These are phyloP conservation scores for Andrena haemorrhoa DNA, from an alignment of 2,888 invertebrate genomes.

Conservation along the genomic window DNA sequence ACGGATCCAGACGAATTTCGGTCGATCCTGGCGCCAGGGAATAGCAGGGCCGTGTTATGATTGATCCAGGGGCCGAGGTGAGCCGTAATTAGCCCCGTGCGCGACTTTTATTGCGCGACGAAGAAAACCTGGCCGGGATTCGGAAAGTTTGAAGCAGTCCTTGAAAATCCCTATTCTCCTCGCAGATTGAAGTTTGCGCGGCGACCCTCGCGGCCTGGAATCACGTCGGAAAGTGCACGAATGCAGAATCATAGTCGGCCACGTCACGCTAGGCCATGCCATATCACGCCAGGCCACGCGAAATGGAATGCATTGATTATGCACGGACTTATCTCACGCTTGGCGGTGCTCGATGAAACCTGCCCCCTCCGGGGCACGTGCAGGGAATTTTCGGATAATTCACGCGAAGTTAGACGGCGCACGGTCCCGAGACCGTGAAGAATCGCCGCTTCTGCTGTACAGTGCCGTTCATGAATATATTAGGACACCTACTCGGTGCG, in stretches of 20 bases:
- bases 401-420: neutral
- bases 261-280: constrained; percentile 61
- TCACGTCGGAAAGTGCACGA: constrained; percentile 49
- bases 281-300: constrained; percentile 55
- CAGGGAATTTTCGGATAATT: constrained; percentile 26
- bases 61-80: neutral
- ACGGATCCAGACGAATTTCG: neutral
- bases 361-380: neutral
- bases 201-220: constrained; percentile 39
- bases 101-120: constrained; percentile 13
- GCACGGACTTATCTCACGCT: constrained; percentile 62
- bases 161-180: constrained; percentile 49
- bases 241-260: constrained; percentile 50
- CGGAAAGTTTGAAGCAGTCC: constrained; percentile 55
- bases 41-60: neutral
- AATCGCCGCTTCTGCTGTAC: no score
- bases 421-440: no score
- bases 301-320: constrained; percentile 68
- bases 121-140: constrained; percentile 24
- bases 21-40: no score
- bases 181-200: constrained; percentile 3
- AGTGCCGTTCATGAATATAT: no score
- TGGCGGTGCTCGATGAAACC: constrained; percentile 25
- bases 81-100: constrained; percentile 23
- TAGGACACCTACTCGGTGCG: no score